Conservation (phyloP, 2,113 vertebrate genomes). For the Lampris incognitus region DNA sequence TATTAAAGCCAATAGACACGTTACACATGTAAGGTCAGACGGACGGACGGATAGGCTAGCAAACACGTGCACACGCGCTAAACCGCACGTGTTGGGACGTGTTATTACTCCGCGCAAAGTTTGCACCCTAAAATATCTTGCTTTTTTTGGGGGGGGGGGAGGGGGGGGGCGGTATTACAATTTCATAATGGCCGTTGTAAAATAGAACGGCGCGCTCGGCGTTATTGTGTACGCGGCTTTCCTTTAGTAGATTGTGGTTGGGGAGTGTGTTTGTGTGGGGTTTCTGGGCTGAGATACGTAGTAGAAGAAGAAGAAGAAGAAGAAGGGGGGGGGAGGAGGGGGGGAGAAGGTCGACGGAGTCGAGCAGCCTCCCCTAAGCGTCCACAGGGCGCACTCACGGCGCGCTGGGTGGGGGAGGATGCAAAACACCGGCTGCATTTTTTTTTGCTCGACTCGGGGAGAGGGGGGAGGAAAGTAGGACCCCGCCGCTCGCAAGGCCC, state of each 20-base stretch:
- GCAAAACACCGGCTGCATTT: conserved; percentile 75
- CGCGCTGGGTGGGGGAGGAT: conserved; percentile 61
- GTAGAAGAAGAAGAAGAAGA: too few relatives aligned
- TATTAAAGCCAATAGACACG: conserved; percentile 19
- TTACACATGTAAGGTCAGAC: conserved; percentile 17
- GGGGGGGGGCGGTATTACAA: conserved; percentile 10
- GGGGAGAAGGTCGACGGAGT: conserved; percentile 29
- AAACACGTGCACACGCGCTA: neutral
- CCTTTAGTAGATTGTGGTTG: conserved; percentile 31
- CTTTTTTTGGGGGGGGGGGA: neutral
- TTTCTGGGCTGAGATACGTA: conserved; percentile 53
- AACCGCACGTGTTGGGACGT: neutral
- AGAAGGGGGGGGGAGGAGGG: neutral
- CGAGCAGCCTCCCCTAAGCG: conserved; percentile 49
- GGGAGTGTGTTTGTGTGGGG: conserved; percentile 47
- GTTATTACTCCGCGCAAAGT: conserved; percentile 24
- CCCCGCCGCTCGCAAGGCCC: conserved; percentile 75
- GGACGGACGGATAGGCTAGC: conserved; percentile 39
- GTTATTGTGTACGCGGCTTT: neutral
- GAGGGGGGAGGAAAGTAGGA: conserved; percentile 69
- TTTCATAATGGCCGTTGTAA: conserved; percentile 30
- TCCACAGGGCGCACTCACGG: conserved; percentile 43
- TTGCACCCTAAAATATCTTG: neutral
- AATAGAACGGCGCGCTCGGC: conserved; percentile 12
- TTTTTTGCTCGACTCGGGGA: conserved; percentile 70